Base-by-base conservation (phyloP, 2,113 vertebrate genomes). In the Taurulus bubalis region DNA sequence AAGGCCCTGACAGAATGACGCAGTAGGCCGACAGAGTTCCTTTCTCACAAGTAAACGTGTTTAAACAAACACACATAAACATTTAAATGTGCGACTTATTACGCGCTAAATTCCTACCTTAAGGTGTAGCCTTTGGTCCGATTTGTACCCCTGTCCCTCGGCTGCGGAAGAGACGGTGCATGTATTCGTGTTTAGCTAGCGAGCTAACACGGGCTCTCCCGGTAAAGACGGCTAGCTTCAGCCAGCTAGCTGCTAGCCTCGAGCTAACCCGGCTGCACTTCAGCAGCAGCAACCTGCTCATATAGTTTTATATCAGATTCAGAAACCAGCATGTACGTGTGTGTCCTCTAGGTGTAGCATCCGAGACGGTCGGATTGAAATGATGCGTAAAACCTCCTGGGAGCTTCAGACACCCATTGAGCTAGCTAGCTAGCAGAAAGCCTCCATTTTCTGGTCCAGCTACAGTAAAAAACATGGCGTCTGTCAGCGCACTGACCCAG, bases 381-480 rank as follows among this genome's bases (percentile, higher is more conserved):
- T 5, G 22, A 36, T n/a, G 26, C 14, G 1, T 4, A 53, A 53
- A 59, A 7, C 3, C 45, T 26, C 4, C 3, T 6, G 3, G 3
- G 12, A 36, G 60, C 66, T 5, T 20, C 16, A 63, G 10, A 40
- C 2, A 58, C 28, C 26, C 30, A 18, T 38, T 63, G 26, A 63
- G 22, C 36, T 75, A 63, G 40, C 36, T 45, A 16, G 1, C 63
- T 49, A 51, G 64, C 49, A 77, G 47, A n/a, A 71, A 86, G 71
- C 85, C 24, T 90, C 89, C 90, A 93, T 94, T 90, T 93, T 94
- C 90, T 92, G 40, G 22, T 84, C 30, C 49, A 28, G 74, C 71
- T 75, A 55, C 53, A 55, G 76, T 9, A 77, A 64, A 88, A 91
- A 90, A 89, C 90, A 92, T 93, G 91, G 89, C 90, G 90, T 55